phyloP scores from a whole-genome alignment of 2,113 vertebrate genomes.

The Oceanodroma tethys region DNA sequence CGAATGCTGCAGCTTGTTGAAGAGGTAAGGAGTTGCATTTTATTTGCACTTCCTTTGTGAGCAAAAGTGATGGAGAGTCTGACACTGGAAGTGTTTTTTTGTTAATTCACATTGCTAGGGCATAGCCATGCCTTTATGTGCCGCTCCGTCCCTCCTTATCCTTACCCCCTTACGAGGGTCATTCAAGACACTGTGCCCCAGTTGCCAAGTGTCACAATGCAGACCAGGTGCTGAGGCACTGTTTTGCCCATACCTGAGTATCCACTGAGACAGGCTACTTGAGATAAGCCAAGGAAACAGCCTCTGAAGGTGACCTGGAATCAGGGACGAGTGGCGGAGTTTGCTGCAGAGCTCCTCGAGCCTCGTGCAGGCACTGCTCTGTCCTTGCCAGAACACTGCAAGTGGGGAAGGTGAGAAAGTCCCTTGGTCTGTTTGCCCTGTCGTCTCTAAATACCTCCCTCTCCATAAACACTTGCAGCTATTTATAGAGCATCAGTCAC shows the following conservation, averaged over 20 bases:
- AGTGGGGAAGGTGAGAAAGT: background rate
- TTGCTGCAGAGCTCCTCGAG: background rate
- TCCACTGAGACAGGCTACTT: background rate
- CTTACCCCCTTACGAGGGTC: background rate
- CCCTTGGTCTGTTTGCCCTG: background rate
- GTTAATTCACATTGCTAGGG: background rate
- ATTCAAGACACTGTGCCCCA: background rate
- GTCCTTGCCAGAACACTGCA: background rate
- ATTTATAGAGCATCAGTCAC: background rate
- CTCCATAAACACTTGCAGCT: background rate
- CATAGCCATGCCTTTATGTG: background rate
- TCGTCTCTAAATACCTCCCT: background rate
- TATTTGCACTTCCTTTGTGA: background rate
- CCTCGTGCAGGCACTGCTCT: fast-evolving
- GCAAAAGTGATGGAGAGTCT: background rate
- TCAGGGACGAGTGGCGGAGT: background rate
- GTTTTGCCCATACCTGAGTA: background rate
- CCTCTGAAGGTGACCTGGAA: background rate
- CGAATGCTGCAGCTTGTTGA: conserved; percentile 99
- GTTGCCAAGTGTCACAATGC: background rate
- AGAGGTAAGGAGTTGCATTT: conserved; percentile 84
- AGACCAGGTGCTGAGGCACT: background rate
- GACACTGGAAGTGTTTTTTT: background rate
- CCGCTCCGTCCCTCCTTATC: background rate
- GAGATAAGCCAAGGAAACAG: background rate